Percentiles rank a stretch among this genome's conserved stretches.
Conservation (phyloP, 2,888 invertebrate species). For the Drosophila villosipedis region DNA sequence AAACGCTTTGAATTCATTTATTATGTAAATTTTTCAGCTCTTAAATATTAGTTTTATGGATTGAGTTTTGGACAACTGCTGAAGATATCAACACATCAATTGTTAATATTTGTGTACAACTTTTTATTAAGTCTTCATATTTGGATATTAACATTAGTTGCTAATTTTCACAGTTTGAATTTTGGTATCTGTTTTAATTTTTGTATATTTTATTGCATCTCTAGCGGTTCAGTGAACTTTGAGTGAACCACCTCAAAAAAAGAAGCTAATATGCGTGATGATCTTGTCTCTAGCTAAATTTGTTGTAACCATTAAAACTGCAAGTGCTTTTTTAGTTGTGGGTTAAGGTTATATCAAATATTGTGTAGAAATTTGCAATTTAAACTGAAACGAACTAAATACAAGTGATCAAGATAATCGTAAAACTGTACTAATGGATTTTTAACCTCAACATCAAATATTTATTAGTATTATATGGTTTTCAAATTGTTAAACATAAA, state of each 20-base stretch:
- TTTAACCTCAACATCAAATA: background rate
- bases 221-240: slow-evolving; percentile 44
- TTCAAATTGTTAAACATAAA: background rate
- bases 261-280: background rate
- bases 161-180: slow-evolving; percentile 62
- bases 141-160: slow-evolving; percentile 36
- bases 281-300: slow-evolving; percentile 10
- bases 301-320: background rate
- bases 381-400: background rate
- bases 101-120: slow-evolving; percentile 29
- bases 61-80: slow-evolving; percentile 27
- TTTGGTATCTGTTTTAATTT: slow-evolving; percentile 21
- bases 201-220: slow-evolving; percentile 20
- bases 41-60: slow-evolving; percentile 20
- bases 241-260: background rate
- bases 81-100: slow-evolving; percentile 50
- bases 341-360: background rate
- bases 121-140: slow-evolving; percentile 27
- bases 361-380: background rate
- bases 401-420: background rate
- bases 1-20: slow-evolving; percentile 35
- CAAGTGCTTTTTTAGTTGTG: background rate
- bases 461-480: background rate
- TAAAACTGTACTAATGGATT: background rate
- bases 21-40: slow-evolving; percentile 45